Evolutionary conservation across 2,888 invertebrate genomes (phyloP).

Genomic region (Calephelis perditalis): DNA sequence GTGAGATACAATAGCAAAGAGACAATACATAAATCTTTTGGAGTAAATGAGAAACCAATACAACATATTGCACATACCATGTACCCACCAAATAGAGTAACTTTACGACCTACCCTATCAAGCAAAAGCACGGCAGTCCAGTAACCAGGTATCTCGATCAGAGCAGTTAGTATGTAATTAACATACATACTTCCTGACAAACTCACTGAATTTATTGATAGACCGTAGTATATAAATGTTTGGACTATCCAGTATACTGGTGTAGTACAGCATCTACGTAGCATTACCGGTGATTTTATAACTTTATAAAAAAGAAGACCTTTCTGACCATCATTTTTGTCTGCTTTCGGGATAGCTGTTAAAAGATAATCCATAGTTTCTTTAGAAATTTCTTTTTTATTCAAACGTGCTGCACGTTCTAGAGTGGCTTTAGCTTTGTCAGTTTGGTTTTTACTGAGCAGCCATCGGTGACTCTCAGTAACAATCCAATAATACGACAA

Average conservation of each 20-base stretch:
- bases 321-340: constrained; percentile 32
- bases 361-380: constrained; percentile 56
- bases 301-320: constrained; percentile 55
- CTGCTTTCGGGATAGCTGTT: constrained; percentile 46
- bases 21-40: constrained; percentile 46
- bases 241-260: constrained; percentile 89
- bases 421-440: constrained; percentile 79
- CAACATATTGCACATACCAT: constrained; percentile 70
- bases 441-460: constrained; percentile 81
- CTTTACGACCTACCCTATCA: constrained; percentile 78
- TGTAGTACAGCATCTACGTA: constrained; percentile 81
- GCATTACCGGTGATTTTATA: constrained; percentile 71
- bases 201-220: constrained; percentile 86
- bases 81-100: constrained; percentile 55
- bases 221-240: constrained; percentile 87
- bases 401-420: constrained; percentile 78
- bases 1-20: constrained; percentile 71
- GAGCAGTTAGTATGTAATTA: constrained; percentile 82
- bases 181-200: constrained; percentile 86
- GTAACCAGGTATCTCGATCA: constrained; percentile 86
- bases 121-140: constrained; percentile 80
- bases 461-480: constrained; percentile 87
- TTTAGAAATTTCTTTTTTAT: constrained; percentile 73
- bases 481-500: constrained; percentile 82
- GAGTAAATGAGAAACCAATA: constrained; percentile 70